Evolutionary conservation across 2,797 vertebrate species (phyloP).

Genomic region (Florisuga fusca): DNA sequence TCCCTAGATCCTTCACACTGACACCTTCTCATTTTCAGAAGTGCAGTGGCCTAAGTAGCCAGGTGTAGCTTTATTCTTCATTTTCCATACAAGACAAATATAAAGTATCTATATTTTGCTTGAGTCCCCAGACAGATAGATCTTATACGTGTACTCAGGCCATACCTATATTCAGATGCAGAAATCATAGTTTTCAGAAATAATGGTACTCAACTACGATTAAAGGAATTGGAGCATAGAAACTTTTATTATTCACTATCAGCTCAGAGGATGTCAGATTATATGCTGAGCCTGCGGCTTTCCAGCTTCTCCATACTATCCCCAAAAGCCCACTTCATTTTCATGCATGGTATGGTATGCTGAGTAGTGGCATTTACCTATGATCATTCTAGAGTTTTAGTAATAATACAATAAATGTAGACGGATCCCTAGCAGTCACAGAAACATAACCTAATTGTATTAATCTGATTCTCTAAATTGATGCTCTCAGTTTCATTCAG

Average conservation of each 20-base stretch:
- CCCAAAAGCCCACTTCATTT: not conserved
- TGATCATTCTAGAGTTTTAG: not conserved
- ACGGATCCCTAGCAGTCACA: not conserved
- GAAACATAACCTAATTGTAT: not conserved
- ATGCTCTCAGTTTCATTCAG: not conserved
- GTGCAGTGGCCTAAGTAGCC: not conserved
- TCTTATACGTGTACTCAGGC: not conserved
- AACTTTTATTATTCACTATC: not conserved
- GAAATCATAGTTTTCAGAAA: not conserved
- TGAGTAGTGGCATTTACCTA: not conserved
- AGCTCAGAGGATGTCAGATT: not conserved
- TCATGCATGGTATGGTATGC: not conserved
- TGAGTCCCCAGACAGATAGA: not conserved
- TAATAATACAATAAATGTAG: not conserved
- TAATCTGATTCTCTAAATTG: not conserved
- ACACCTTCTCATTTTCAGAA: not conserved
- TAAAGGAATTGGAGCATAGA: not conserved
- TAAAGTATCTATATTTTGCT: not conserved
- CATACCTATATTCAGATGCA: not conserved
- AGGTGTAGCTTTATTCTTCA: not conserved
- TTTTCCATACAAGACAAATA: not conserved
- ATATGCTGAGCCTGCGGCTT: not conserved
- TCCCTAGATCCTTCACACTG: not conserved
- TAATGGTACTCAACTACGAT: not conserved
- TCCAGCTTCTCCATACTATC: not conserved